Evolutionary conservation across 2,113 vertebrate genomes (phyloP).

Genomic region (Larimichthys crocea): DNA sequence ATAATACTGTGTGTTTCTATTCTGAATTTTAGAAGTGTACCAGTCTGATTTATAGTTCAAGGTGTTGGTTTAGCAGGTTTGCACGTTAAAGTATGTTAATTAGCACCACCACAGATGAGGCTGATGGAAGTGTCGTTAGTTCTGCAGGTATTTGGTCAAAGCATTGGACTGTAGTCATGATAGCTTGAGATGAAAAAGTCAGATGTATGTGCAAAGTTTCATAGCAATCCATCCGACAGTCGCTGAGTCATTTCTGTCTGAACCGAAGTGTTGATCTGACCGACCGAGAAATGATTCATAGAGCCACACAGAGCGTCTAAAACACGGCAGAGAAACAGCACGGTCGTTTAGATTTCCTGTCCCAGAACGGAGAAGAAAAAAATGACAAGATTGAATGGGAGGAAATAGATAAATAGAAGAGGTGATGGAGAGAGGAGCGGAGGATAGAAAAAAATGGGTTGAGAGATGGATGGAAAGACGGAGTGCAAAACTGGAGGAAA

Average conservation of each 20-base stretch:
- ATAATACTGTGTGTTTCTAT: too few species aligned
- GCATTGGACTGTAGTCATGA: neutral
- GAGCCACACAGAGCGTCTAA: neutral
- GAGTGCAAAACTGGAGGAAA: neutral
- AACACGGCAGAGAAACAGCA: constrained; percentile 4
- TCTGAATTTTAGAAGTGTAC: too few species aligned
- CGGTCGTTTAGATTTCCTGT: neutral
- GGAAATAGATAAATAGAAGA: neutral
- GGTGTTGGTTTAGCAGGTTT: neutral
- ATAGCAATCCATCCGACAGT: neutral
- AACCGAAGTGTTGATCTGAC: neutral
- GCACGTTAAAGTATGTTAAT: neutral
- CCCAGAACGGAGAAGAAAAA: neutral
- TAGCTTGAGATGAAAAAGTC: neutral
- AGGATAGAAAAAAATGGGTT: neutral
- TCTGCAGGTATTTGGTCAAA: neutral
- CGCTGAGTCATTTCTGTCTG: neutral
- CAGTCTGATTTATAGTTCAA: neutral
- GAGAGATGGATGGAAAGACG: neutral
- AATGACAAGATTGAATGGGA: neutral
- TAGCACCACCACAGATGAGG: neutral
- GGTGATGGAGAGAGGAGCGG: neutral
- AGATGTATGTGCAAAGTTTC: neutral
- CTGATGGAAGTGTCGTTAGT: neutral
- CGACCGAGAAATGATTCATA: too few species aligned